Evolutionary conservation across 2,113 vertebrate genomes (phyloP).

Genomic region (Chloropsis hardwickii): DNA sequence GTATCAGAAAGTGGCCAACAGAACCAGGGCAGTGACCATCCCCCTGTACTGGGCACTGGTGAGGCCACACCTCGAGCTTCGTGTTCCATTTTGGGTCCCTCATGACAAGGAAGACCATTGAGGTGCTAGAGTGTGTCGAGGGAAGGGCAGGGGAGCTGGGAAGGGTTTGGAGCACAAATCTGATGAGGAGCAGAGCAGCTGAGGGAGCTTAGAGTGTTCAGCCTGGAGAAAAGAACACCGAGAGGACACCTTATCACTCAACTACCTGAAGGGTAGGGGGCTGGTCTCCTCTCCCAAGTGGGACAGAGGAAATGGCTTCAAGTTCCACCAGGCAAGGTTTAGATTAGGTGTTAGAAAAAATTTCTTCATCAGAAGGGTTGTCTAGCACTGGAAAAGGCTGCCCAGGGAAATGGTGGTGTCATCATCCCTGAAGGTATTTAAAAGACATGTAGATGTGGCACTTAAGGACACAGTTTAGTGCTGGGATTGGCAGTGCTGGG

Average conservation of each 20-base stretch:
- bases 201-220: neutral
- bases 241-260: neutral
- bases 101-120: neutral
- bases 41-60: neutral
- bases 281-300: neutral
- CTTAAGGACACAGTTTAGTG: neutral
- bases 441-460: neutral
- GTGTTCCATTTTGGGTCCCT: neutral
- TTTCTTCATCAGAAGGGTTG: neutral
- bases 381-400: neutral
- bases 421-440: neutral
- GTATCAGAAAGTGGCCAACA: neutral
- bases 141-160: neutral
- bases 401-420: neutral
- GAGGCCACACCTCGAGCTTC: fast-evolving
- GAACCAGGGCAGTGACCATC: neutral
- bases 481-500: neutral
- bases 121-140: fast-evolving
- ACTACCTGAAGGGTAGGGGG: neutral
- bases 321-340: neutral
- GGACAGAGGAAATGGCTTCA: neutral
- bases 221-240: neutral
- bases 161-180: neutral
- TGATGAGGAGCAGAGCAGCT: neutral
- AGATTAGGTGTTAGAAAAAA: neutral